Evolutionary conservation across 2,797 vertebrate species (phyloP), one percentile per base, ranked within the genome.

Genomic region (Lycodopsis pacificus): DNA sequence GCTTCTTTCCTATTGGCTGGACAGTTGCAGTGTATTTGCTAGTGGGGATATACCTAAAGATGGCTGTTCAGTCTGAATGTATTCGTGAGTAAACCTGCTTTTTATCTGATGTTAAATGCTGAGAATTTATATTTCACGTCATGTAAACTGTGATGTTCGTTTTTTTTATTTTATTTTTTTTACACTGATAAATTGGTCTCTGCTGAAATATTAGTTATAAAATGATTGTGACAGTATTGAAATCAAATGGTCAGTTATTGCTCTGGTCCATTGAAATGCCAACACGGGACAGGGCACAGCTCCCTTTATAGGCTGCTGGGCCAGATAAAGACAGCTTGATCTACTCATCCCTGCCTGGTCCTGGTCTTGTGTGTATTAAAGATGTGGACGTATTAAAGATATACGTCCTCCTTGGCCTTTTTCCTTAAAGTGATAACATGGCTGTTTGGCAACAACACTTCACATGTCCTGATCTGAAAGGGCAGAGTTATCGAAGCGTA

Each of bases 21-120:
- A 17, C 36, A 38, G 48, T 38, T 66, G 27, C 27, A 27, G 27
- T 27, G 27, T 27, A 27, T 27, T 27, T 27, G 30, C 40, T 53
- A 53, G 65, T 71, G 63, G 48, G 66, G 49, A 74, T 40, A 58
- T 32, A 70, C 38, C 63, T n/a, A 9, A 65, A 15, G 62, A 94
- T 94, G 92, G 88, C 91, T 42, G 88, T 92, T 68, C 82, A 87
- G 51, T 81, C 81, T 71, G 82, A 87, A 65, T 71, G 36, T 65
- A 73, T 49, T 38, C 10, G 93, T 93, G 76, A 92, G 92, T 93
- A 87, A 77, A 57, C 49, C 15, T 34, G 12, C 59, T 77, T 71
- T 59, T 15, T 44, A 3, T 61, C 7, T 65, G 20, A 51, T 15
- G 27, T 30, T 56, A 30, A 53, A 30, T 56, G 54, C 27, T 53